A percentile compares a stretch with the other conserved stretches of the same genome.
phyloP scores from a whole-genome alignment of 2,797 vertebrate genomes.

The Ataeniobius toweri region DNA sequence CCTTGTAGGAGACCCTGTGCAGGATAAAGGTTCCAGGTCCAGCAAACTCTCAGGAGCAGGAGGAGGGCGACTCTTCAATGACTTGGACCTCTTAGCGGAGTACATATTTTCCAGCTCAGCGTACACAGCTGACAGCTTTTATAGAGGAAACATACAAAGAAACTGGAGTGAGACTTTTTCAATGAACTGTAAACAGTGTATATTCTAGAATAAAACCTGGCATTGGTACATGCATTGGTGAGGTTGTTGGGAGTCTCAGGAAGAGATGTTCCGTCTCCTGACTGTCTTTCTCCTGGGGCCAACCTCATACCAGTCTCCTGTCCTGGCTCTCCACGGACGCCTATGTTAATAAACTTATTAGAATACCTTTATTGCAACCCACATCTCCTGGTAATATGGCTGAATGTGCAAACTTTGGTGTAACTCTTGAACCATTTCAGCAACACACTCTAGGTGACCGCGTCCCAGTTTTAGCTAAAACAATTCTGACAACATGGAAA shows the following conservation, averaged over 20 bases:
- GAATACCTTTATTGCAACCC: constrained; percentile 18
- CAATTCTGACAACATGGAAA: constrained; percentile 2
- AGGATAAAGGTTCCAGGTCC: constrained; percentile 75
- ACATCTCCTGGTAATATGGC: neutral
- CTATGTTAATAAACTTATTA: constrained; percentile 61
- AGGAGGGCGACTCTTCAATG: constrained; percentile 83
- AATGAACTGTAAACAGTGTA: neutral
- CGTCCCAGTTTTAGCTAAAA: neutral
- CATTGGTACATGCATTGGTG: constrained; percentile 86
- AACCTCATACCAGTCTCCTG: constrained; percentile 87
- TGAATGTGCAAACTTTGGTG: constrained; percentile 9
- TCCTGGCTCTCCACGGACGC: constrained; percentile 79
- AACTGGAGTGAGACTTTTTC: constrained; percentile 34
- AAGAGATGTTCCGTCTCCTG: constrained; percentile 94
- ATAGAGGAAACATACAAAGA: constrained; percentile 42
- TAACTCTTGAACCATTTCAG: constrained; percentile 1
- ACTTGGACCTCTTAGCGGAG: constrained; percentile 85
- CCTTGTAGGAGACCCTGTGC: constrained; percentile 71
- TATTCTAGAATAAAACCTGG: constrained; percentile 4
- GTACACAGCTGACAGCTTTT: constrained; percentile 93
- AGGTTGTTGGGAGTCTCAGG: constrained; percentile 97
- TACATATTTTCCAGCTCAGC: constrained; percentile 94
- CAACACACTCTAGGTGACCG: neutral
- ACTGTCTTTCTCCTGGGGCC: constrained; percentile 93
- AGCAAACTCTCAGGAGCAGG: constrained; percentile 80